These are phyloP conservation scores for Pandemis corylana DNA, from an alignment of 2,888 invertebrate genomes.

Conservation along the genomic window DNA sequence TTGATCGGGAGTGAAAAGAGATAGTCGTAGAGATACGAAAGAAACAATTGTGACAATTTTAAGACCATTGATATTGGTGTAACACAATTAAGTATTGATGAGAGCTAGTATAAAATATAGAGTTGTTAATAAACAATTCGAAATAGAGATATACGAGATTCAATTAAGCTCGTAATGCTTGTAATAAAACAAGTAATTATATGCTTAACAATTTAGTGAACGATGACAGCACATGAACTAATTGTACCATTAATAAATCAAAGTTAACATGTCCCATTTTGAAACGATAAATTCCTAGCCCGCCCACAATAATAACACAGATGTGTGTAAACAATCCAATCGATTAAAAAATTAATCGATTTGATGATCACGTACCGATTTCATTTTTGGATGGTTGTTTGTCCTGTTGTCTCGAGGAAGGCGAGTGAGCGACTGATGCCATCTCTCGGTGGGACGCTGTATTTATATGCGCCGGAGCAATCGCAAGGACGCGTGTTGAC, in stretches of 20 bases:
- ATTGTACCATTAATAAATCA: neutral
- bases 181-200: neutral
- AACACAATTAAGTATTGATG: too few species aligned
- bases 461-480: conserved; percentile 67
- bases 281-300: neutral
- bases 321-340: neutral
- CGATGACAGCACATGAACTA: neutral
- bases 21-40: too few species aligned
- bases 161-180: too few species aligned
- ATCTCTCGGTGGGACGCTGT: conserved; percentile 52
- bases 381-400: conserved; percentile 69
- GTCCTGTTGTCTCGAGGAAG: conserved; percentile 56
- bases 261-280: neutral
- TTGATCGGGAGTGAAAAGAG: too few species aligned
- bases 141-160: too few species aligned
- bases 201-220: neutral
- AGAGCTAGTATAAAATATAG: too few species aligned
- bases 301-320: neutral
- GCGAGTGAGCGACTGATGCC: conserved; percentile 76
- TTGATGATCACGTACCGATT: conserved; percentile 71
- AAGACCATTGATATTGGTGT: too few species aligned
- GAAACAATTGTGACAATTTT: too few species aligned
- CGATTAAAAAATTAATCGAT: neutral
- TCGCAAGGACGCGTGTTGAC: conserved; percentile 77
- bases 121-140: too few species aligned